Conservation (phyloP, 2,797 vertebrate species). For the Xiphophorus birchmanni region DNA sequence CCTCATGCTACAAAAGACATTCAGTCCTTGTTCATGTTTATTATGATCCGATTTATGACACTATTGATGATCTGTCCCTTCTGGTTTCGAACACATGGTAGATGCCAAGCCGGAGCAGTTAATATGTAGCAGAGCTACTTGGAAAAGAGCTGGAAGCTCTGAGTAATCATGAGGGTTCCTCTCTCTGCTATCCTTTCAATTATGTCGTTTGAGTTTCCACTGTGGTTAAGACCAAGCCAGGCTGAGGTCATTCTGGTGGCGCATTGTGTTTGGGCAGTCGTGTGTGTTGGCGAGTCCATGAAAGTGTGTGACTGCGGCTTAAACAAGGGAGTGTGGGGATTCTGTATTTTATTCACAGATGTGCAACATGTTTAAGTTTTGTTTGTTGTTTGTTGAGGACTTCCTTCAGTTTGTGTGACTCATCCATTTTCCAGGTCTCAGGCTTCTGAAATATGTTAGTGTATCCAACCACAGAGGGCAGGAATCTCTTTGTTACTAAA, state of each 20-base stretch:
- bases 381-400: conserved; percentile 58
- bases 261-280: conserved; percentile 53
- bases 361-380: conserved; percentile 49
- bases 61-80: conserved; percentile 68
- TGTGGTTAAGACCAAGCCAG: conserved; percentile 65
- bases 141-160: conserved; percentile 73
- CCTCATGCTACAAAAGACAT: conserved; percentile 70
- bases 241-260: conserved; percentile 68
- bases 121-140: conserved; percentile 68
- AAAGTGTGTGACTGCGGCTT: conserved; percentile 32
- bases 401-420: conserved; percentile 45
- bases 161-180: conserved; percentile 75
- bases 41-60: conserved; percentile 66
- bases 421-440: conserved; percentile 47
- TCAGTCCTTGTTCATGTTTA: conserved; percentile 58
- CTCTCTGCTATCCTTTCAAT: conserved; percentile 77
- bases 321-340: conserved; percentile 12
- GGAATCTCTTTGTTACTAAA: conserved; percentile 44
- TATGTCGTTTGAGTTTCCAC: conserved; percentile 77
- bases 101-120: conserved; percentile 60
- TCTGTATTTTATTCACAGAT: conserved; percentile 49
- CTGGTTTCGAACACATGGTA: conserved; percentile 38
- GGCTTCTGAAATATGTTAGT: conserved; percentile 52
- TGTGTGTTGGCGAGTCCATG: conserved; percentile 26
- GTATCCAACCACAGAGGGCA: conserved; percentile 35